These are phyloP conservation scores for Pseudochaenichthys georgianus DNA, from an alignment of 2,797 vertebrate species.

Conservation along the genomic window DNA sequence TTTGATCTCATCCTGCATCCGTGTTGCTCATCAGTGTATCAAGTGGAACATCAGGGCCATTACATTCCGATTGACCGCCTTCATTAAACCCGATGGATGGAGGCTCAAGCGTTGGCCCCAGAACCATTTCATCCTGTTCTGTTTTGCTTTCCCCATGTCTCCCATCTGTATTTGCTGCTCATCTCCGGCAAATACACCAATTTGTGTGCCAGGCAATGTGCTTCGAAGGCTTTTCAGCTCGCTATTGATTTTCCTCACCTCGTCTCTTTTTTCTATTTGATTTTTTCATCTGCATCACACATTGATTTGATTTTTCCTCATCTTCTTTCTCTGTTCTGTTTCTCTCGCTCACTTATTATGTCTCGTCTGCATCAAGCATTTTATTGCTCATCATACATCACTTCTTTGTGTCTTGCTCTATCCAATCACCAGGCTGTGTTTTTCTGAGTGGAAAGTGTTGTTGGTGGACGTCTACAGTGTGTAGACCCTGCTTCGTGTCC, in stretches of 20 bases:
- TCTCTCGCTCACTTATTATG: constrained; percentile 35
- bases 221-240: constrained; percentile 67
- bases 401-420: constrained; percentile 34
- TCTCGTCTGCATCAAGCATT: constrained; percentile 40
- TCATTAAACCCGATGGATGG: constrained; percentile 64
- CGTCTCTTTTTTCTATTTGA: constrained; percentile 20
- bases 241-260: constrained; percentile 70
- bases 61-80: constrained; percentile 50
- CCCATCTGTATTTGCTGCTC: constrained; percentile 67
- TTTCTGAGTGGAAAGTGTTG: constrained; percentile 52
- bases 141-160: constrained; percentile 58
- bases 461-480: constrained; percentile 58
- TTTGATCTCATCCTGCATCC: constrained; percentile 37
- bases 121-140: constrained; percentile 60
- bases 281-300: constrained; percentile 60
- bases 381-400: constrained; percentile 54
- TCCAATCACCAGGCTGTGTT: constrained; percentile 47
- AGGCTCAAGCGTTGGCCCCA: constrained; percentile 44
- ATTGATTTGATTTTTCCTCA: constrained; percentile 65
- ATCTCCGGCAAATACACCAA: constrained; percentile 64
- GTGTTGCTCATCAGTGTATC: constrained; percentile 51
- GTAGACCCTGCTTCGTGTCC: constrained; percentile 48
- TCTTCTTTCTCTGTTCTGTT: constrained; percentile 47
- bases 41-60: constrained; percentile 53
- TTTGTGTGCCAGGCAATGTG: constrained; percentile 63